phyloP scores from a whole-genome alignment of 2,797 vertebrate species.

The Coregonus sp. region DNA sequence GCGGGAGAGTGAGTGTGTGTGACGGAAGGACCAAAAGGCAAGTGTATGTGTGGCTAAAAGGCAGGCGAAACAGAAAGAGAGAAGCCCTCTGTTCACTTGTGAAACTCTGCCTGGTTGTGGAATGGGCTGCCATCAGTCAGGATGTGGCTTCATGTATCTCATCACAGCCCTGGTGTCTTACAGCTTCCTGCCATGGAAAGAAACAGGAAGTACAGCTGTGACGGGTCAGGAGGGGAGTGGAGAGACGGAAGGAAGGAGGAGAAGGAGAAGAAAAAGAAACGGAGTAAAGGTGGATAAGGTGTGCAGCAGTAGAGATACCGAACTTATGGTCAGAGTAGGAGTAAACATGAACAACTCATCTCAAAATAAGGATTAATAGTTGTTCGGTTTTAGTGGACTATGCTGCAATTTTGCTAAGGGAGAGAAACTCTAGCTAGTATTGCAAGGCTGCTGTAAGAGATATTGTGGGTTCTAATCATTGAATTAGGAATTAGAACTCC shows the following conservation, averaged over 20 bases:
- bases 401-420: too few species aligned
- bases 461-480: too few species aligned
- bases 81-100: neutral
- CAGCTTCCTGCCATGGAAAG: slow-evolving; percentile 74
- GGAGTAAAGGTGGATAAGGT: slow-evolving; percentile 28
- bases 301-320: neutral
- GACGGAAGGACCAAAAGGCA: neutral
- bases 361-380: too few species aligned
- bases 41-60: slow-evolving; percentile 39
- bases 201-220: neutral
- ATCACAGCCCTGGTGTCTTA: slow-evolving; percentile 76
- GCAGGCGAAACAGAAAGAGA: neutral
- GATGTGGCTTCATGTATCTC: slow-evolving; percentile 57
- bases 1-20: neutral
- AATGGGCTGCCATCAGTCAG: too few species aligned
- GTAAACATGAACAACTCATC: neutral
- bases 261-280: slow-evolving; percentile 54
- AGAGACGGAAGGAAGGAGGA: slow-evolving; percentile 26
- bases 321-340: neutral
- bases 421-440: neutral
- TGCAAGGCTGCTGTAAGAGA: too few species aligned
- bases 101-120: slow-evolving; percentile 69
- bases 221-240: neutral
- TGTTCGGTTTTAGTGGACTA: too few species aligned
- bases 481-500: too few species aligned